phyloP scores from a whole-genome alignment of 2,113 vertebrate genomes.

The Apistogramma diplotaenia region DNA sequence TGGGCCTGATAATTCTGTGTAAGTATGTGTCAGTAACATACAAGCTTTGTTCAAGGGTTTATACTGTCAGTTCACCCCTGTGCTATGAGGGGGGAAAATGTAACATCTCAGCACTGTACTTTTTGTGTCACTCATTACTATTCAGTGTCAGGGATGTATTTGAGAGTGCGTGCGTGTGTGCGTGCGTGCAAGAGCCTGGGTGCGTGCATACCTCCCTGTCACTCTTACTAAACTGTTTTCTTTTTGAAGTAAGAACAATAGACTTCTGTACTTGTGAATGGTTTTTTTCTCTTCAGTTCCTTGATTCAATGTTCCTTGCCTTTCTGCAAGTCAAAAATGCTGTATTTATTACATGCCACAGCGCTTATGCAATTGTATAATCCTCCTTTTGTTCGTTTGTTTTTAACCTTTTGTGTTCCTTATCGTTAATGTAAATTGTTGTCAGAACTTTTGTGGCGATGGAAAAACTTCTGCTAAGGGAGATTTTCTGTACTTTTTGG shows the following conservation, averaged over 20 bases:
- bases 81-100: slow-evolving; percentile 7
- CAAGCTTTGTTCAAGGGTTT: slow-evolving; percentile 37
- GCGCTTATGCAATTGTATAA: slow-evolving; percentile 87
- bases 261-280: slow-evolving; percentile 80
- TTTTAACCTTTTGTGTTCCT: slow-evolving; percentile 68
- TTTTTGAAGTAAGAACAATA: slow-evolving; percentile 70
- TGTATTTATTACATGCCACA: slow-evolving; percentile 84
- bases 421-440: slow-evolving; percentile 81
- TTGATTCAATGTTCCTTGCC: slow-evolving; percentile 80
- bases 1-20: slow-evolving; percentile 25
- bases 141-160: slow-evolving; percentile 65
- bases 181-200: background rate
- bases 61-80: slow-evolving; percentile 2
- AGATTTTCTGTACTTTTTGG: slow-evolving; percentile 82
- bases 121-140: slow-evolving; percentile 70
- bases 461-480: slow-evolving; percentile 73
- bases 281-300: slow-evolving; percentile 72
- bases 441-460: slow-evolving; percentile 80
- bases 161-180: slow-evolving; percentile 24
- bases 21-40: slow-evolving; percentile 23
- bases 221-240: slow-evolving; percentile 61
- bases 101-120: slow-evolving; percentile 60
- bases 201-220: slow-evolving; percentile 46
- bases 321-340: slow-evolving; percentile 87
- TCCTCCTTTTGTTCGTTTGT: slow-evolving; percentile 57